Conservation (phyloP, 2,113 vertebrate genomes). For the Anser cygnoides region DNA sequence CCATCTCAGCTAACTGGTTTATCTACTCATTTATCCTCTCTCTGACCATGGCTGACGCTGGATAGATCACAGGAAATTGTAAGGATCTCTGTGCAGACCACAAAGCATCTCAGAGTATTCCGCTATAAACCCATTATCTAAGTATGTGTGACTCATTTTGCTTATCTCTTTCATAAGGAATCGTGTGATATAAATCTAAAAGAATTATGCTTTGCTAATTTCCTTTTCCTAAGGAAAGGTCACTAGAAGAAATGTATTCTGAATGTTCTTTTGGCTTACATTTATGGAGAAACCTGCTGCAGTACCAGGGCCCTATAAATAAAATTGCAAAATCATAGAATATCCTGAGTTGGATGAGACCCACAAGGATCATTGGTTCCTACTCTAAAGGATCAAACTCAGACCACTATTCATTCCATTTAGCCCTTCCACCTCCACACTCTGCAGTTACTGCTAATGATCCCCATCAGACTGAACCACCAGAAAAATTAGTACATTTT, state of each 20-base stretch:
- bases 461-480: neutral
- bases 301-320: neutral
- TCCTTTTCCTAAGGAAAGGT: neutral
- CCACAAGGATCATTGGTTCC: neutral
- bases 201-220: neutral
- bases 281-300: neutral
- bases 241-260: neutral
- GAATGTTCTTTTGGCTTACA: neutral
- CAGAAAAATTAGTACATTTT: neutral
- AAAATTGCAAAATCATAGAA: neutral
- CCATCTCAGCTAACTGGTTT: neutral
- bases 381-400: neutral
- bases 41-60: neutral
- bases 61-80: neutral
- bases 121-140: neutral
- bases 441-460: neutral
- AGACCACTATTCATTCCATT: neutral
- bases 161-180: neutral
- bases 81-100: neutral
- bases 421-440: neutral
- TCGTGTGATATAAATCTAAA: neutral
- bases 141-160: neutral
- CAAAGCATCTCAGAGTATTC: neutral
- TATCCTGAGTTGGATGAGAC: neutral
- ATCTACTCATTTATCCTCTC: neutral